Conservation (phyloP, 2,113 vertebrate genomes). For the Thymallus thymallus region DNA sequence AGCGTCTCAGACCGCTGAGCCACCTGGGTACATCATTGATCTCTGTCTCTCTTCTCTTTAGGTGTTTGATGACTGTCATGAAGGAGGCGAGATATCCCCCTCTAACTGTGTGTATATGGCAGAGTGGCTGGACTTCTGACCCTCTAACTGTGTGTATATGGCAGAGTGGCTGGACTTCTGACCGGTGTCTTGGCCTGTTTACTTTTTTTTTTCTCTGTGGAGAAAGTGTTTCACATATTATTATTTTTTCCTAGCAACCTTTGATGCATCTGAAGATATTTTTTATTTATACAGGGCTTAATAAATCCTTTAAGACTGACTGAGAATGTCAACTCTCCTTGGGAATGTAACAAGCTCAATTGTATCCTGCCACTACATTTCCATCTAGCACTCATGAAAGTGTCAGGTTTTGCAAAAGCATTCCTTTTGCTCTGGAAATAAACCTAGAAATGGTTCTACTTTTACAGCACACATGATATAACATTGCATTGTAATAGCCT, state of each 20-base stretch:
- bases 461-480: too few relatives aligned
- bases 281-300: background rate
- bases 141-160: constrained; percentile 93
- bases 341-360: background rate
- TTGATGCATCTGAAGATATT: constrained; percentile 15
- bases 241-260: background rate
- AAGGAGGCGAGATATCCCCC: constrained; percentile 94
- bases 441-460: too few relatives aligned
- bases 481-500: too few relatives aligned
- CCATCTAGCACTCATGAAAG: too few relatives aligned
- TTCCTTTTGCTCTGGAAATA: too few relatives aligned
- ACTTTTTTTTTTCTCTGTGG: constrained; percentile 38
- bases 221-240: constrained; percentile 29
- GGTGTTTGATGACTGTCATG: constrained; percentile 97
- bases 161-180: constrained; percentile 93
- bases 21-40: too few relatives aligned
- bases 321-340: too few relatives aligned
- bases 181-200: constrained; percentile 8
- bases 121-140: constrained; percentile 98
- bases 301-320: too few relatives aligned
- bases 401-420: too few relatives aligned
- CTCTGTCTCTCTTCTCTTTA: constrained; percentile 52
- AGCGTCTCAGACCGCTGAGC: too few relatives aligned
- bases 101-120: constrained; percentile 93
- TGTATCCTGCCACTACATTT: too few relatives aligned